phyloP scores from a whole-genome alignment of 2,888 invertebrate species.

The Sphecodes monilicornis region DNA sequence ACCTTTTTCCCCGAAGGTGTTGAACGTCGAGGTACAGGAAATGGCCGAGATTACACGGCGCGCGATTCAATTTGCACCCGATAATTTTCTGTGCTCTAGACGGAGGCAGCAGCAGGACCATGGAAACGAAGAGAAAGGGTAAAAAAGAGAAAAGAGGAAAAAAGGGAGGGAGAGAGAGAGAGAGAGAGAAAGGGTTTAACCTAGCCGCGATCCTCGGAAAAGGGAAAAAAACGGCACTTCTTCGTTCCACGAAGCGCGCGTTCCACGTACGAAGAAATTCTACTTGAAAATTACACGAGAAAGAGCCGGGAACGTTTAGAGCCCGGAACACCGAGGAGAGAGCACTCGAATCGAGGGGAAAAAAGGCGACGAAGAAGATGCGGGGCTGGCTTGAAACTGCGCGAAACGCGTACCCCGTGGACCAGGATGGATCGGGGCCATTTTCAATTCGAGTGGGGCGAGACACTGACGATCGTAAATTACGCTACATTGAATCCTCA shows the following conservation, averaged over 20 bases:
- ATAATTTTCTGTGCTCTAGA: constrained; percentile 22
- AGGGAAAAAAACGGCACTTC: background rate
- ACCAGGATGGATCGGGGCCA: background rate
- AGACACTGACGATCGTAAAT: background rate
- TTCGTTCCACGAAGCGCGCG: background rate
- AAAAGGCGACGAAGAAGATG: background rate
- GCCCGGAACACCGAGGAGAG: background rate
- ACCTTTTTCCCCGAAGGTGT: background rate
- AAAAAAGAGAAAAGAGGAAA: background rate
- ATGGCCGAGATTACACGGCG: constrained; percentile 19
- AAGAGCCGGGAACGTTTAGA: constrained; percentile 21
- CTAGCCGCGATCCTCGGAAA: background rate
- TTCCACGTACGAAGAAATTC: constrained; percentile 20
- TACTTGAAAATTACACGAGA: constrained; percentile 44
- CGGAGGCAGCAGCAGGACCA: background rate
- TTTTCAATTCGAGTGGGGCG: too few species aligned
- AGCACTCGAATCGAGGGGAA: constrained; percentile 1
- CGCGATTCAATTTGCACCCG: constrained; percentile 32
- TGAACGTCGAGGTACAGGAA: background rate
- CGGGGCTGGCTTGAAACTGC: background rate
- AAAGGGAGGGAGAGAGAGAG: background rate
- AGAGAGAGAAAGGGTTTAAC: background rate
- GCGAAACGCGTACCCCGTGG: background rate
- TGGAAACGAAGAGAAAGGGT: background rate
- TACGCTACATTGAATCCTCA: background rate